Base-by-base conservation (phyloP, 2,797 vertebrate species). In the Lepus townsendii region DNA sequence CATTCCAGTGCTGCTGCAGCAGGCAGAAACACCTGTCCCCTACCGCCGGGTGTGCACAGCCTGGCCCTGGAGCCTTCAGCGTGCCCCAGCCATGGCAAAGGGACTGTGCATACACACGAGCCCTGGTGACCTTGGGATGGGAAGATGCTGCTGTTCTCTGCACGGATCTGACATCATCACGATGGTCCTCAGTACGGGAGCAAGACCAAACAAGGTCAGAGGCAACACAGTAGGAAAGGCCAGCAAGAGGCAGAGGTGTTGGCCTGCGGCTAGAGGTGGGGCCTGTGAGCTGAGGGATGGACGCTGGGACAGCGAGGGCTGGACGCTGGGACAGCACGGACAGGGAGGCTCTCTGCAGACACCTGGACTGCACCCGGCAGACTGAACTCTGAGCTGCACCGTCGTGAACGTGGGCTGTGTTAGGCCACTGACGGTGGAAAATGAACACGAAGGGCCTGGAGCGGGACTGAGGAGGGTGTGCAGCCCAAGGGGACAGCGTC, bases 401-500 rank as follows among this genome's bases (percentile, higher is more conserved):
- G 38, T 20, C n/a, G 19, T 24, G 13, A 4, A 3, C 11, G 2
- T 22, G 42, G 24, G n/a, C 20, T 10, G 5, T 52, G 68, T 22
- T 38, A 17, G 88, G 80, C 32, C 57, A 32, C 20, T 20, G 3
- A 52, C 27, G 16, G 14, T 1, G 42, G 76, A 30, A 32, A 78
- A 35, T 0, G 0, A 47, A 24, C 5, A 20, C 16, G 22, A 20
- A 16, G 4, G 32, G 2, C 3, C 69, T n/a, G 19, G 35, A 16
- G 38, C 54, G 35, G 14, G 80, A 32, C 38, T 0, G 6, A 54
- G 3, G 52, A 71, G 69, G n/a, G 27, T 26, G 14, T 35, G 3
- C 1, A 19, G 5, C 1, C 19, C 68, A 26, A 7, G 24, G 7
- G 32, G 35, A 69, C 50, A 52, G 6, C 16, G 9, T 5, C 47